Evolutionary conservation across 2,797 vertebrate genomes (phyloP), one percentile per base, ranked within the genome.

Genomic region (Eospalax fontanierii): DNA sequence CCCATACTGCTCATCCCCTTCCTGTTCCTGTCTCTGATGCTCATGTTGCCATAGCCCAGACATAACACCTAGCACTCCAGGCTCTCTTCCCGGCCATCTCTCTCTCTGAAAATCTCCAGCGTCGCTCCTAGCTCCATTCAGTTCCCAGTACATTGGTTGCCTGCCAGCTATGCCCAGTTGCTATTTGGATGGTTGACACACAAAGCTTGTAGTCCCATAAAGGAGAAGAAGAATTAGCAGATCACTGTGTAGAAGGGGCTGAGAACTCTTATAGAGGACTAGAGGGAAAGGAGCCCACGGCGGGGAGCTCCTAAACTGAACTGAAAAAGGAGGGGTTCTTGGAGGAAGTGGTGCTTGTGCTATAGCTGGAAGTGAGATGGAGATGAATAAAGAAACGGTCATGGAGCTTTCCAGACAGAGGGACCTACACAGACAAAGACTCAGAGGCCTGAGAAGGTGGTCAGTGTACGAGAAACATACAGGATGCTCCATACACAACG

Each of bases 231-330:
- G 22, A 43, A 28, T 22, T 46, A 46, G 5, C 11, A 66, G 46
- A 28, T n/a, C 28, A 76, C 40, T 40, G n/a, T 7, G 12, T 8
- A 38, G 18, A 74, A 50, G 18, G 19, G 30, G 38, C 35, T 90
- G 22, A 57, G 33, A 38, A 35, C 24, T n/a, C 75, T 90, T 66
- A 43, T 8, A 11, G 59, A 33, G 1, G 16, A 7, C 1, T 40
- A 0, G 33, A 30, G 61, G 15, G n/a, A 4, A 1, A 19, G 28
- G 38, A 6, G 11, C 14, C 63, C 33, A 12, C 1, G 19, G n/a
- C n/a, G 65, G 84, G 38, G 33, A 33, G 79, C 35, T 54, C 22
- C 28, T 63, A 81, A 35, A 50, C 40, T 38, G n/a, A 21, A 82
- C 38, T 19, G 57, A 33, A 14, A 73, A 68, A 26, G 14, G 59